Conservation (phyloP, 1,140 invertebrate genomes). For the Eupristina koningsbergeri region DNA sequence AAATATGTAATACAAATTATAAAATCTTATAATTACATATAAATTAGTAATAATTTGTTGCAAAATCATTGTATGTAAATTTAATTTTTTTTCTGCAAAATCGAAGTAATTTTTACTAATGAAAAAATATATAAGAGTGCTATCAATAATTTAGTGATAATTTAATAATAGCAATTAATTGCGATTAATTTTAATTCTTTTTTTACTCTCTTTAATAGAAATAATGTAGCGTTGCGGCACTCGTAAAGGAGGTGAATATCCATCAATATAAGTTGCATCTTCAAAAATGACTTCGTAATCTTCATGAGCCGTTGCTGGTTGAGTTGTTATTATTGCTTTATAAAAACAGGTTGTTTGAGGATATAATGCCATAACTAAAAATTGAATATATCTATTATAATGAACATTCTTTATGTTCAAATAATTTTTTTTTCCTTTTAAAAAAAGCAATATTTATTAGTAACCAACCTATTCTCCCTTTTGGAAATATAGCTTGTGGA, state of each 20-base stretch:
- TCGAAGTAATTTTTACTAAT: too few relatives aligned
- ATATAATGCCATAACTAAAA: slow-evolving; percentile 93
- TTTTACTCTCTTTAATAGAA: slow-evolving; percentile 80
- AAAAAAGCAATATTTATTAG: neutral
- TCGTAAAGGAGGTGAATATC: slow-evolving; percentile 91
- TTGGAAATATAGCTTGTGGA: slow-evolving; percentile 90
- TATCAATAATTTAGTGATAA: neutral
- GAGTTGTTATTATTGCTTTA: slow-evolving; percentile 88
- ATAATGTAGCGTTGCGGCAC: slow-evolving; percentile 96
- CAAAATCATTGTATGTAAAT: too few relatives aligned
- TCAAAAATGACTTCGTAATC: slow-evolving; percentile 97
- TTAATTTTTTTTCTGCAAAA: too few relatives aligned
- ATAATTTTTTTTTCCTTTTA: too few relatives aligned
- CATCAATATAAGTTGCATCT: slow-evolving; percentile 88
- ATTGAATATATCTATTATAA: slow-evolving; percentile 10
- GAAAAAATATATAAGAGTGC: too few relatives aligned
- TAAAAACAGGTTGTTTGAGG: slow-evolving; percentile 99
- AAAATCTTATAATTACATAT: too few relatives aligned
- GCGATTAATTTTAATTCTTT: slow-evolving; percentile 42
- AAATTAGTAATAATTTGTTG: too few relatives aligned
- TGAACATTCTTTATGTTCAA: neutral
- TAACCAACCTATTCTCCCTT: slow-evolving; percentile 82
- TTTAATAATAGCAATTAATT: neutral
- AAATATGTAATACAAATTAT: too few relatives aligned
- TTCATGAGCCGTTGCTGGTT: slow-evolving; percentile 85